These are phyloP conservation scores for Stigmatopora nigra DNA, from an alignment of 2,113 vertebrate species.

Conservation along the genomic window DNA sequence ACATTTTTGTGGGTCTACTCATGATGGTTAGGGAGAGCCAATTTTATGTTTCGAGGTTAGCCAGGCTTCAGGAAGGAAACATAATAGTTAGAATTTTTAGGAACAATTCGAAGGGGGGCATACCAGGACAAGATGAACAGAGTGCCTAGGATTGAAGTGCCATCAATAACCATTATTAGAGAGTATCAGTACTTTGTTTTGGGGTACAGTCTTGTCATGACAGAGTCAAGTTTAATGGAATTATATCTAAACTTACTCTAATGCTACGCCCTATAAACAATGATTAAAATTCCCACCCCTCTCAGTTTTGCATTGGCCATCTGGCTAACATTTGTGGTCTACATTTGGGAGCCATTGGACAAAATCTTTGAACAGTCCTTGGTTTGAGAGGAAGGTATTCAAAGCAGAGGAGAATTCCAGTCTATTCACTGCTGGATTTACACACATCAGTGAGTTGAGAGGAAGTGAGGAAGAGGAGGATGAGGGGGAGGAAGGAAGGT, in stretches of 20 bases:
- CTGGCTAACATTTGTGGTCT: neutral
- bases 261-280: neutral
- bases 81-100: no score
- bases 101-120: no score
- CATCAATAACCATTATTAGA: no score
- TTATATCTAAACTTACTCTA: neutral
- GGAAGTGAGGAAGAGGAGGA: constrained; percentile 7
- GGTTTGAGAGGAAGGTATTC: constrained; percentile 20
- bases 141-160: no score
- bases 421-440: constrained; percentile 52
- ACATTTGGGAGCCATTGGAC: neutral
- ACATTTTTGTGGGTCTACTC: neutral
- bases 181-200: neutral
- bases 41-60: neutral
- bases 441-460: constrained; percentile 42
- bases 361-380: neutral
- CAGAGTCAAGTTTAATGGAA: neutral
- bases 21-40: neutral
- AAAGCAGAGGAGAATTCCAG: constrained; percentile 43
- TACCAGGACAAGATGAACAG: no score
- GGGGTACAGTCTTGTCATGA: neutral
- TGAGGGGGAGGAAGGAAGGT: constrained; percentile 20
- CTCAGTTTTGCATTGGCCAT: neutral
- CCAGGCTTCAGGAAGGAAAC: no score
- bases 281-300: neutral